Base-by-base conservation (phyloP, 2,113 vertebrate species). In the Alligator mississippiensis region DNA sequence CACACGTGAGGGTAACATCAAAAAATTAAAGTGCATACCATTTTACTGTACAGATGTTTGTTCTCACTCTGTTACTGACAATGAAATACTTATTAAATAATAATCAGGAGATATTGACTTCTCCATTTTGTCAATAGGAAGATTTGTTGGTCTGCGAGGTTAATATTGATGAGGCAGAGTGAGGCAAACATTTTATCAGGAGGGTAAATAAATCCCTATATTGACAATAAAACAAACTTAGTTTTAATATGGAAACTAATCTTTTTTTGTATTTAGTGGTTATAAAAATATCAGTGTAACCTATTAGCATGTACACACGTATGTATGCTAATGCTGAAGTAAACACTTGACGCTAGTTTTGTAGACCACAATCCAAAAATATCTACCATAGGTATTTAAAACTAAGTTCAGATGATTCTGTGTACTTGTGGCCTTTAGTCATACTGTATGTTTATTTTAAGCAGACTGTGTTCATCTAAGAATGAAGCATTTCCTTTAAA, bases 81-180 rank as follows among this genome's bases (percentile, higher is more conserved):
- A 97, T 97, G 93, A 96, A 96, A 97, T 96, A 97, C 93, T 97
- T 97, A 96, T 97, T 97, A 98, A 98, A 97, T 97, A 97, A 96
- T 97, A 97, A 98, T 97, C 97, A 96, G 92, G 85, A 75, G 92
- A 63, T 96, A 98, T 97, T 93, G 97, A 97, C 97, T 96, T 89
- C 88, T 93, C 89, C 96, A 81, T 95, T 97, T 81, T 96, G 96
- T 96, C 95, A 3, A 93, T 97, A 97, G 72, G 96, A 97, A 96
- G 96, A 97, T 96, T 96, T 97, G 96, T 97, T 95, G 92, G 95
- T 96, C 86, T 96, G 90, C 87, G 92, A 95, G 93, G 92, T 95
- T 97, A 92, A 91, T 96, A 97, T 94, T 89, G 96, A 97, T 95
- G 94, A 95, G 77, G 64, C 76, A 96, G 82, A 95, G 90, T 90